A percentile compares a stretch with the other conserved stretches of the same genome.
Evolutionary conservation across 1,140 invertebrate species (phyloP).

Genomic region (Rhopalosiphum padi): DNA sequence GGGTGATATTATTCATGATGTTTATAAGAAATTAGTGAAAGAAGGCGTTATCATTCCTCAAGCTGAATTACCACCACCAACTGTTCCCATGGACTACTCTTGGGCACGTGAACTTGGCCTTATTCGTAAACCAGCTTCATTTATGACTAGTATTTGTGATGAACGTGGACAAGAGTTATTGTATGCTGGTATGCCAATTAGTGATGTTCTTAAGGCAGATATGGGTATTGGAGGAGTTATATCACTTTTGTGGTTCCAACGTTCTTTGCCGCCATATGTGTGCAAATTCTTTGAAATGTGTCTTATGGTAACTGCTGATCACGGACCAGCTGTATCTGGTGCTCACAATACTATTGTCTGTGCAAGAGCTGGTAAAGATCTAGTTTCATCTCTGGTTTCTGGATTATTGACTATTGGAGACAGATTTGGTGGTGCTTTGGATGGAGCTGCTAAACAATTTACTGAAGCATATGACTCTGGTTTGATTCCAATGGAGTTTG

Average conservation of each 20-base stretch:
- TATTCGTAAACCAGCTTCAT: slow-evolving; percentile 98
- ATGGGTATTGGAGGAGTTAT: slow-evolving; percentile 98
- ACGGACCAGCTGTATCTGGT: slow-evolving; percentile 98
- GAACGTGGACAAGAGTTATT: slow-evolving; percentile 97
- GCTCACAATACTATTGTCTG: slow-evolving; percentile 99
- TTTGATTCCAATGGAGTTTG: slow-evolving; percentile 97
- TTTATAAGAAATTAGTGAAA: slow-evolving; percentile 82
- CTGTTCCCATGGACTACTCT: slow-evolving; percentile 99
- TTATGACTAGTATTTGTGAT: slow-evolving; percentile 99
- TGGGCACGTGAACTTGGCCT: slow-evolving; percentile 98
- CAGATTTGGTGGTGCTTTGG: slow-evolving; percentile 96
- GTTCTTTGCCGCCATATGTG: slow-evolving; percentile 90
- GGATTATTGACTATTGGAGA: slow-evolving; percentile 98
- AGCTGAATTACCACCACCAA: slow-evolving; percentile 94
- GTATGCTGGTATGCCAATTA: slow-evolving; percentile 99
- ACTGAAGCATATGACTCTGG: slow-evolving; percentile 94
- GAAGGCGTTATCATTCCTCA: slow-evolving; percentile 84
- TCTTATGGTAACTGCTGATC: slow-evolving; percentile 98
- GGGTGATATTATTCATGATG: slow-evolving; percentile 77
- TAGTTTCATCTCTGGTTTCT: slow-evolving; percentile 95
- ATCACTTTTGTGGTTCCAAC: slow-evolving; percentile 97
- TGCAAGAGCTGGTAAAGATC: slow-evolving; percentile 97
- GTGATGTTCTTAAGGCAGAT: slow-evolving; percentile 86
- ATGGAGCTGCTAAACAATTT: slow-evolving; percentile 95
- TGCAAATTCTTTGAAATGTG: slow-evolving; percentile 99